These are phyloP conservation scores for Drosophila rellima DNA, from an alignment of 2,888 invertebrate genomes.

Conservation along the genomic window DNA sequence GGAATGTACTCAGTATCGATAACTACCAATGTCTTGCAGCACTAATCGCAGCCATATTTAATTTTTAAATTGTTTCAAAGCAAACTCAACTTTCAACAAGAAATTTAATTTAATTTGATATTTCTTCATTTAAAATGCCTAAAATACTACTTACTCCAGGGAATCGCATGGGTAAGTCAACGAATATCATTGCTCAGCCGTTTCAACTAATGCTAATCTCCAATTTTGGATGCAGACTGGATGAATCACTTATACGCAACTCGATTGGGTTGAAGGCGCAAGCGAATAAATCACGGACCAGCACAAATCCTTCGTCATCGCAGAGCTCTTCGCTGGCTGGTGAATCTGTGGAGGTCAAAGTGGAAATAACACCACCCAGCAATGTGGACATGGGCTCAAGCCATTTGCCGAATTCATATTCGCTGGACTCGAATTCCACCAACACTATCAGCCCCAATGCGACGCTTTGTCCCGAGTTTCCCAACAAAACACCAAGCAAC, in stretches of 20 bases:
- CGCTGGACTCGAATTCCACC: constrained; percentile 85
- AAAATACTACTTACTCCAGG: constrained; percentile 83
- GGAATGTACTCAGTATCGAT: background rate
- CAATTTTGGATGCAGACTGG: constrained; percentile 86
- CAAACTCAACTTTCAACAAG: background rate
- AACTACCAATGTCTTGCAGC: background rate
- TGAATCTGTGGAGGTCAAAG: constrained; percentile 85
- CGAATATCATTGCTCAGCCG: background rate
- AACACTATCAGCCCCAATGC: constrained; percentile 84
- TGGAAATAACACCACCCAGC: constrained; percentile 85
- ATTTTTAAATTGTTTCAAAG: too few species aligned
- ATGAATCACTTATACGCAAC: constrained; percentile 88
- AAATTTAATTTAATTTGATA: background rate
- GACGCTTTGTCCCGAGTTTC: constrained; percentile 83
- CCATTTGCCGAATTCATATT: constrained; percentile 84
- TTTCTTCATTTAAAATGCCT: constrained; percentile 8
- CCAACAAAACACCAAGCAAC: constrained; percentile 80
- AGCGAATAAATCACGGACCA: constrained; percentile 84
- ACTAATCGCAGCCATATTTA: background rate
- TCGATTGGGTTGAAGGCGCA: constrained; percentile 86
- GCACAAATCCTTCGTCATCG: constrained; percentile 85
- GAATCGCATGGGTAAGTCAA: constrained; percentile 89
- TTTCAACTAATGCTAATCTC: background rate
- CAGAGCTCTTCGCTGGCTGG: constrained; percentile 85
- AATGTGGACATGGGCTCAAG: constrained; percentile 80